Evolutionary conservation across 2,113 vertebrate species (phyloP).

Genomic region (Microcebus tavaratra): DNA sequence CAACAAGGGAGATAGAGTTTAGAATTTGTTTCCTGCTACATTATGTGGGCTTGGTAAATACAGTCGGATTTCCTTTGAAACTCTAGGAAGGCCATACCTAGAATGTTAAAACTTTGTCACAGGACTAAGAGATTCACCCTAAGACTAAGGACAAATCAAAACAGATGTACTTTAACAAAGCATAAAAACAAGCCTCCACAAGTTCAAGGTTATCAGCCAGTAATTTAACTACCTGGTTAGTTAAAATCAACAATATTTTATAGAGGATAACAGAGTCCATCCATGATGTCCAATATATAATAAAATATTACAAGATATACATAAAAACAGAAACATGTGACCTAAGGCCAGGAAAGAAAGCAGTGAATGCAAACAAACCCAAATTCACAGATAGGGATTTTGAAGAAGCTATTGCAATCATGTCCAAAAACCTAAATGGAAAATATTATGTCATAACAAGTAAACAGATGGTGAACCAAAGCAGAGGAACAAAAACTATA

Average conservation of each 20-base stretch:
- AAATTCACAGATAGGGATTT: neutral
- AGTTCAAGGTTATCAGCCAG: conserved; percentile 23
- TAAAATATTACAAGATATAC: neutral
- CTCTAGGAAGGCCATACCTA: neutral
- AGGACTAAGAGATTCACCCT: neutral
- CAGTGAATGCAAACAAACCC: conserved; percentile 1
- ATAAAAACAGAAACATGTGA: neutral
- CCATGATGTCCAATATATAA: neutral
- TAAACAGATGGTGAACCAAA: neutral
- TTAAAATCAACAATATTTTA: conserved; percentile 34
- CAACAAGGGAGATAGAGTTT: neutral
- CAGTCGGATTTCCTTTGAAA: neutral
- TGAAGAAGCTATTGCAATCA: neutral
- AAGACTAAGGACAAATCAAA: conserved; percentile 44
- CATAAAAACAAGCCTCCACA: neutral
- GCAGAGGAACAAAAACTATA: conserved; percentile 12
- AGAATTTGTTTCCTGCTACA: neutral
- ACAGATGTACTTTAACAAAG: neutral
- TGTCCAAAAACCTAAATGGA: neutral
- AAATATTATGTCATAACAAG: neutral
- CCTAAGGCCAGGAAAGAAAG: conserved; percentile 2
- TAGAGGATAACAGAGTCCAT: neutral
- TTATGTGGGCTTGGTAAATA: neutral
- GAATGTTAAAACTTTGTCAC: neutral
- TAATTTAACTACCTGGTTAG: conserved; percentile 8